Evolutionary conservation across 2,888 invertebrate species (phyloP), one percentile per base, ranked within the genome.

Genomic region (Tryphoninae sp.): DNA sequence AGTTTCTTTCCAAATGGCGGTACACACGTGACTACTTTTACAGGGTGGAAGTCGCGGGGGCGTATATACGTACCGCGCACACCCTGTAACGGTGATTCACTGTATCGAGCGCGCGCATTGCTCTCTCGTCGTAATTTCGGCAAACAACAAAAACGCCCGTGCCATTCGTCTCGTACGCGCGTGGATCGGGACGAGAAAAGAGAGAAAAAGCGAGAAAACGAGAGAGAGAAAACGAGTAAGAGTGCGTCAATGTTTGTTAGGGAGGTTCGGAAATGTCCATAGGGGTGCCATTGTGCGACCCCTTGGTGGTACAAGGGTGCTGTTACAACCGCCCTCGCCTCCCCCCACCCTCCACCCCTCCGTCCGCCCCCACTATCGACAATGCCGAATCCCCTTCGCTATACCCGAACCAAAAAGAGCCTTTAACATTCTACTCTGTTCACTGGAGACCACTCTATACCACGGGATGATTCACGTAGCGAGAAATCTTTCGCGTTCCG

Each of bases 71-170:
- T 42, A 58, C 42, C 49, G 33, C 13, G 40, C 23, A 26, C 26
- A 64, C 13, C 45, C 16, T 7, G 26, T 67, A 75, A 75, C 67
- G 75, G 45, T 82, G 81, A 82, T 79, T 82, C 81, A 82, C 81
- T 71, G 69, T 74, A 51, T 64, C 62, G 75, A 69, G 64, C 71
- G 59, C 59, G 68, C 59, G 68, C 42, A 65, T 55, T 72, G 76
- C 69, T 65, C 69, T 51, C 61, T 26, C 69, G 67, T 68, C 67
- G 75, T 79, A 82, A 82, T 82, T 82, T 82, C 72, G 79, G 69
- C 81, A 76, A 82, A 82, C 81, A 82, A 79, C 79, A 61, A 76
- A 79, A 82, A 79, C 75, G 67, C 67, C 61, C 53, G 74, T 62
- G 61, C 75, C 64, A 72, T 75, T 78, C 65, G 75, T 67, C 64